phyloP scores from a whole-genome alignment of 2,888 invertebrate genomes.

The Sinhomidia bicolor region DNA sequence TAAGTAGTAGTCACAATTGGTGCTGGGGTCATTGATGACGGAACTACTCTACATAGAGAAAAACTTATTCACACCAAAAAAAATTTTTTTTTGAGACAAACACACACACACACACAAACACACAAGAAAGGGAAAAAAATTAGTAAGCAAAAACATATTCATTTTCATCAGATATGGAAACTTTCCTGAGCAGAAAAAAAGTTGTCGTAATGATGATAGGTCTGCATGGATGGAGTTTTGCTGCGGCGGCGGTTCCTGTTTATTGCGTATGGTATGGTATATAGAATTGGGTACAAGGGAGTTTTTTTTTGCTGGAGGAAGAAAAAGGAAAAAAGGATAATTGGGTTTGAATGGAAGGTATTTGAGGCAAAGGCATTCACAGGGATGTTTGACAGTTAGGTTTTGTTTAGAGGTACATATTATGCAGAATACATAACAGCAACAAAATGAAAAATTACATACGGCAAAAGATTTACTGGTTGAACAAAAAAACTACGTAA shows the following conservation, averaged over 20 bases:
- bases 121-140: constrained; percentile 54
- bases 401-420: constrained; percentile 37
- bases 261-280: constrained; percentile 14
- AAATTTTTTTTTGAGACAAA: neutral
- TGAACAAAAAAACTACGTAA: constrained; percentile 44
- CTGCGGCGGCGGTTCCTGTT: constrained; percentile 52
- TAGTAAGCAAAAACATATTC: constrained; percentile 63
- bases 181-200: constrained; percentile 42
- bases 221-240: constrained; percentile 52
- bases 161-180: constrained; percentile 59
- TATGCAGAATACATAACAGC: constrained; percentile 47
- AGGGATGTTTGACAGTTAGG: constrained; percentile 43
- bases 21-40: constrained; percentile 46
- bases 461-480: constrained; percentile 45
- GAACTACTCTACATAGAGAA: constrained; percentile 59
- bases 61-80: constrained; percentile 46
- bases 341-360: constrained; percentile 19
- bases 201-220: constrained; percentile 33
- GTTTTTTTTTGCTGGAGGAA: neutral
- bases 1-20: constrained; percentile 42
- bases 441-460: constrained; percentile 62
- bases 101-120: constrained; percentile 25
- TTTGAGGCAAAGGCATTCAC: neutral
- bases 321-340: neutral
- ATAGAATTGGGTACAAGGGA: constrained; percentile 33